phyloP scores from a whole-genome alignment of 2,888 invertebrate species.

The Heliconius aoede region DNA sequence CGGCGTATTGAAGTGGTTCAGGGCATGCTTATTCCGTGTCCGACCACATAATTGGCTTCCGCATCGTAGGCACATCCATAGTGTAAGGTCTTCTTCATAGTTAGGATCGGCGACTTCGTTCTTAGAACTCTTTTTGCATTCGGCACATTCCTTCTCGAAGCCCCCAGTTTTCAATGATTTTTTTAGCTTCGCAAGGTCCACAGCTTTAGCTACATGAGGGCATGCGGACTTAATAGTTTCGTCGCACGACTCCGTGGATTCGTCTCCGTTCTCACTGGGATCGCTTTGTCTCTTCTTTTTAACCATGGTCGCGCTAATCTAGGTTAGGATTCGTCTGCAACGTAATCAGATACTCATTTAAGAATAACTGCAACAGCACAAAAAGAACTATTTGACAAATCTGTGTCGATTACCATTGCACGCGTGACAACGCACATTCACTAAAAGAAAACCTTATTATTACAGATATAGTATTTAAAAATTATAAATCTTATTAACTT shows the following conservation, averaged over 20 bases:
- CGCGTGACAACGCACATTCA: conserved; percentile 83
- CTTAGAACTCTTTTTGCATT: conserved; percentile 81
- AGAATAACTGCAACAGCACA: conserved; percentile 78
- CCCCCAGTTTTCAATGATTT: conserved; percentile 82
- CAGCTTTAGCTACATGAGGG: conserved; percentile 87
- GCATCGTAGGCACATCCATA: conserved; percentile 93
- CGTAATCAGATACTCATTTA: conserved; percentile 81
- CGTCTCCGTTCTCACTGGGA: conserved; percentile 85
- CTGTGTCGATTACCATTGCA: conserved; percentile 81
- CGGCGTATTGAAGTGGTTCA: conserved; percentile 89
- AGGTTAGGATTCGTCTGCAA: conserved; percentile 73
- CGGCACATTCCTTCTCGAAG: conserved; percentile 82
- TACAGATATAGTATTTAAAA: conserved; percentile 50
- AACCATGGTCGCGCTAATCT: conserved; percentile 83
- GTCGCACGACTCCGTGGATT: conserved; percentile 89
- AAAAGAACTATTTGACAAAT: conserved; percentile 83
- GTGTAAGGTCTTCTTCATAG: conserved; percentile 78
- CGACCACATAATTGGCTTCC: conserved; percentile 90
- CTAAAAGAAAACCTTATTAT: conserved; percentile 50
- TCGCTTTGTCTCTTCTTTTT: conserved; percentile 90
- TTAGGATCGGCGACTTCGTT: conserved; percentile 73
- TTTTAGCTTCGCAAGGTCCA: conserved; percentile 85
- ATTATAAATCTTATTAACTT: conserved; percentile 57
- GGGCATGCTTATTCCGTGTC: conserved; percentile 87
- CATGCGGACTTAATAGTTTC: conserved; percentile 86